A percentile compares a stretch with the other conserved stretches of the same genome.
These are phyloP conservation scores for Oithona nana DNA, from an alignment of 2,888 invertebrate genomes.

Conservation along the genomic window DNA sequence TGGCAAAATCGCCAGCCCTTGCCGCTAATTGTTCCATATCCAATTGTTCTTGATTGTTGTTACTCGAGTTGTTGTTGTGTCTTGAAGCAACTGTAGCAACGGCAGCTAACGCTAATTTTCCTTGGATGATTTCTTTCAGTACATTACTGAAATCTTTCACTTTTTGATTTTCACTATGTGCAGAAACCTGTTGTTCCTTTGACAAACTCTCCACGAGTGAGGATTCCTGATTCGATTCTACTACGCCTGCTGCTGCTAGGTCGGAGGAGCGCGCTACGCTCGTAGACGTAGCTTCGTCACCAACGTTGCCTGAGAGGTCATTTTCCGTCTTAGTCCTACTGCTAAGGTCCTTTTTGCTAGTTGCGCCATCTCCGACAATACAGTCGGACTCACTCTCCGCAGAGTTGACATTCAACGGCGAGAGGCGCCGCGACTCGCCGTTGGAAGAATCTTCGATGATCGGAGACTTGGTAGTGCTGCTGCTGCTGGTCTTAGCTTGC, in stretches of 20 bases:
- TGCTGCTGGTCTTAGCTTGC: neutral
- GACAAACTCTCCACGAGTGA: neutral
- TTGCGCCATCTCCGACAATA: neutral
- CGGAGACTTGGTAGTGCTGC: neutral
- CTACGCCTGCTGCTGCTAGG: neutral
- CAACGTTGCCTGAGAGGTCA: neutral
- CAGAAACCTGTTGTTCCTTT: neutral
- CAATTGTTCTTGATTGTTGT: neutral
- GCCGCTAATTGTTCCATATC: neutral
- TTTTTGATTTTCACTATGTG: neutral
- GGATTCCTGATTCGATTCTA: neutral
- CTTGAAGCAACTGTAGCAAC: neutral
- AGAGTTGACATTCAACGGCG: neutral
- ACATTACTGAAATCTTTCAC: neutral
- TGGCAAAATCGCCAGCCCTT: neutral
- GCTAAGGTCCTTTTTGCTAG: neutral
- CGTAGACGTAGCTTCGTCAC: neutral
- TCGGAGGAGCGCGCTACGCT: neutral
- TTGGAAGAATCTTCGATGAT: neutral
- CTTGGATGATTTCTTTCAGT: slow-evolving; percentile 10
- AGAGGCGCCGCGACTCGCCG: neutral
- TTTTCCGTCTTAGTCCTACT: neutral
- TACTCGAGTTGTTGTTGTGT: neutral
- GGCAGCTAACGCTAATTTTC: slow-evolving; percentile 14
- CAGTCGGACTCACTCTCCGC: neutral